Conservation (phyloP, 2,888 invertebrate genomes). For the Dioctria rufipes region DNA sequence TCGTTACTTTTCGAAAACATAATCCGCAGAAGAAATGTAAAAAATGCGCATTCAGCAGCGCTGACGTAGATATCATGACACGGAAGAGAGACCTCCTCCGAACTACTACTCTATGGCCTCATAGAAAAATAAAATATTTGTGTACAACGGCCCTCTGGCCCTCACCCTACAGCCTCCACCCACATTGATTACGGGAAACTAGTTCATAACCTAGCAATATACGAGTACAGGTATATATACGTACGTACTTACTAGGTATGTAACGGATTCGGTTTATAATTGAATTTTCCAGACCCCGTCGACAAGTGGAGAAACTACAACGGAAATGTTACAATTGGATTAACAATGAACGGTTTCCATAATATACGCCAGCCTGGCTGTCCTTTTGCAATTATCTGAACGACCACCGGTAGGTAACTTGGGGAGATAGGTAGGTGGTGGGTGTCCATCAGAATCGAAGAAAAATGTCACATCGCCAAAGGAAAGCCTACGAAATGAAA, state of each 20-base stretch:
- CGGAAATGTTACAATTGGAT: slow-evolving; percentile 52
- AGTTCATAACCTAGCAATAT: slow-evolving; percentile 29
- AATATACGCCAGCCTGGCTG: background rate
- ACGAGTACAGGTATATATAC: too few relatives aligned
- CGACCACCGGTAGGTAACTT: background rate
- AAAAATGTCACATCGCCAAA: slow-evolving; percentile 24
- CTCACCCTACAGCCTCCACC: background rate
- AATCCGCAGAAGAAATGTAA: slow-evolving; percentile 11
- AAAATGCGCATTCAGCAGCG: slow-evolving; percentile 8
- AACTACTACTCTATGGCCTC: slow-evolving; percentile 34
- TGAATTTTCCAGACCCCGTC: slow-evolving; percentile 41
- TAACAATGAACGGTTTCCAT: slow-evolving; percentile 39
- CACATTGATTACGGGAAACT: slow-evolving; percentile 36
- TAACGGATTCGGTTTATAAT: slow-evolving; percentile 9
- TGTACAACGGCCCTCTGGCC: background rate
- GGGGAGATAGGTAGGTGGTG: background rate
- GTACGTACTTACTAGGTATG: background rate
- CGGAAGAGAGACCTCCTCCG: slow-evolving; percentile 4
- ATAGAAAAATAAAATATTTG: slow-evolving; percentile 10
- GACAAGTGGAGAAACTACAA: slow-evolving; percentile 47
- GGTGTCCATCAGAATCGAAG: background rate
- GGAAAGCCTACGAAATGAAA: slow-evolving; percentile 49
- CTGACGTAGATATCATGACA: background rate
- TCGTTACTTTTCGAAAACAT: background rate
- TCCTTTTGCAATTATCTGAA: slow-evolving; percentile 19